Conservation (phyloP, 2,113 vertebrate genomes). For the Sinocyclocheilus maitianheensis region DNA sequence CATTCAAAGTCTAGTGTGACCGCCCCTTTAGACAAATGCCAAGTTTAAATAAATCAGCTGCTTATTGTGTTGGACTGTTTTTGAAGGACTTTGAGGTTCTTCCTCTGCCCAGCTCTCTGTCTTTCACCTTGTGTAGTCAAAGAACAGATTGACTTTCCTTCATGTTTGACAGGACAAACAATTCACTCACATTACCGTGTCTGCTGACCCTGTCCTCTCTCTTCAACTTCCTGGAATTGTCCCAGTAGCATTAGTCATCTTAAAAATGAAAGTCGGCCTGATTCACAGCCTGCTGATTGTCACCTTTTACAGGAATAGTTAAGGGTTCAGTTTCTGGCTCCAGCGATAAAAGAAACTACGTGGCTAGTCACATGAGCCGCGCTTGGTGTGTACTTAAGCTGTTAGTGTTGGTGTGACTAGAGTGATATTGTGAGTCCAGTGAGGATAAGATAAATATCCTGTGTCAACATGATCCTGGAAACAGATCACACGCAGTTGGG, state of each 20-base stretch:
- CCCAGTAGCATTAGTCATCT: constrained; percentile 42
- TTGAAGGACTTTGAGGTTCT: not conserved
- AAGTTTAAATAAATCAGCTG: not conserved
- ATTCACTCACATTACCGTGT: constrained; percentile 37
- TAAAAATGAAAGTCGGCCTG: constrained; percentile 28
- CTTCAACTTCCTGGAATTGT: constrained; percentile 65
- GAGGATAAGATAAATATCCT: constrained; percentile 36
- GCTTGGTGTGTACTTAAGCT: not conserved
- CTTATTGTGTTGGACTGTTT: not conserved
- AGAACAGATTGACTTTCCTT: constrained; percentile 45
- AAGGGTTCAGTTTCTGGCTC: not conserved
- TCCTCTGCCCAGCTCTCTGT: too few species aligned
- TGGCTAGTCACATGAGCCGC: constrained; percentile 8
- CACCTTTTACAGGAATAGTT: not conserved
- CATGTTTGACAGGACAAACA: constrained; percentile 41
- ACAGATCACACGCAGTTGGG: constrained; percentile 32
- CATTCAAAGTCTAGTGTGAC: too few species aligned
- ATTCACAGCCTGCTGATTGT: constrained; percentile 3
- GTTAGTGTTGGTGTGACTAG: not conserved
- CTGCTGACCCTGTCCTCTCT: constrained; percentile 1
- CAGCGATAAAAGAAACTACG: not conserved
- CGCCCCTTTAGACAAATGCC: not conserved
- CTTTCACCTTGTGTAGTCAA: constrained; percentile 39
- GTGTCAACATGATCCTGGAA: constrained; percentile 13
- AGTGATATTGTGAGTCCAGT: not conserved